These are phyloP conservation scores for Helleia helle DNA, from an alignment of 2,888 invertebrate genomes.

Conservation along the genomic window DNA sequence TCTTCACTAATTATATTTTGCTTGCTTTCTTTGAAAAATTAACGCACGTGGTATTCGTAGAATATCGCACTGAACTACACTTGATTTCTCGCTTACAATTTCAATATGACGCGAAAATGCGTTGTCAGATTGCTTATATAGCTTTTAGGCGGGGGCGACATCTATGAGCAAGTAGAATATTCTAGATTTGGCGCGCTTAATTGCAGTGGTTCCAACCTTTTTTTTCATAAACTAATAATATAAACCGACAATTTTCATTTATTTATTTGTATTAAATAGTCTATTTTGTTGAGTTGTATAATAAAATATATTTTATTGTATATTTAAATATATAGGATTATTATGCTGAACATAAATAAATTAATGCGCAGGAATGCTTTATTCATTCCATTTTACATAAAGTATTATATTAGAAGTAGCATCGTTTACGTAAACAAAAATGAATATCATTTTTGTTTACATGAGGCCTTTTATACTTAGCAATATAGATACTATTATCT, in stretches of 20 bases:
- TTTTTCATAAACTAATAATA: too few species aligned
- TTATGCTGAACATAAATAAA: too few species aligned
- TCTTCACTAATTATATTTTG: slow-evolving; percentile 1
- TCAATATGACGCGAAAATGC: slow-evolving; percentile 43
- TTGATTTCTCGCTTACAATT: slow-evolving; percentile 31
- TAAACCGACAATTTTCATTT: too few species aligned
- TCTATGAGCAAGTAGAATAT: slow-evolving; percentile 55
- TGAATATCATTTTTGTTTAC: too few species aligned
- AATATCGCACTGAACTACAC: slow-evolving; percentile 29
- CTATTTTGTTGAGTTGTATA: too few species aligned
- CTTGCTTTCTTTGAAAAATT: not conserved
- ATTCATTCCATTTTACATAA: too few species aligned
- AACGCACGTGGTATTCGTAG: slow-evolving; percentile 45
- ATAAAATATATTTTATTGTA: not conserved
- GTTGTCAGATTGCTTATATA: slow-evolving; percentile 48
- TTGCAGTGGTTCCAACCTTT: slow-evolving; percentile 33
- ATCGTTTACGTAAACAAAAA: too few species aligned
- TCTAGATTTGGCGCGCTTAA: slow-evolving; percentile 41
- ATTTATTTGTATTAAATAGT: too few species aligned
- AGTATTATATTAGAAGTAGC: not conserved
- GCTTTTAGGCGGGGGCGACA: slow-evolving; percentile 34
- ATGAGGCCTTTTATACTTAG: too few species aligned
- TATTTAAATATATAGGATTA: too few species aligned
- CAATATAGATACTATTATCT: too few species aligned
- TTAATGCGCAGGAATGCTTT: too few species aligned